Percentiles rank a stretch among this genome's conserved stretches.
These are phyloP conservation scores for Vidua chalybeata DNA, from an alignment of 2,113 vertebrate genomes.

Conservation along the genomic window DNA sequence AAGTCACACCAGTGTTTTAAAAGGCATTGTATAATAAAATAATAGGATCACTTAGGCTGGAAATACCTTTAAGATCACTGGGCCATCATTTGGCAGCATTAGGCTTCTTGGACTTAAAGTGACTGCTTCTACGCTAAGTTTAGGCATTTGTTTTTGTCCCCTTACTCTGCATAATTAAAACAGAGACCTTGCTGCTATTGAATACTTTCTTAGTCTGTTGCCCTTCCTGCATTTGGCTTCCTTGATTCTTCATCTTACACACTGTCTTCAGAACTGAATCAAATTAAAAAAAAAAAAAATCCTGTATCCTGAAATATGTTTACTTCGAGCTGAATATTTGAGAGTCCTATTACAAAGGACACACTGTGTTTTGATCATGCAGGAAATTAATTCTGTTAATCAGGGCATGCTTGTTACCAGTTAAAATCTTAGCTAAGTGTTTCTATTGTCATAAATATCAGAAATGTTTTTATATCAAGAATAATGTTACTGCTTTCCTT, in stretches of 20 bases:
- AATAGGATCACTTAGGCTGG: not conserved
- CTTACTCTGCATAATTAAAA: not conserved
- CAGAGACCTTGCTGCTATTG: not conserved
- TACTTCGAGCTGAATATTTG: not conserved
- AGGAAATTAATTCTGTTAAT: slow-evolving; percentile 47
- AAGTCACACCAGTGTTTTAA: not conserved
- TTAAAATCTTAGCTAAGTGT: slow-evolving; percentile 1
- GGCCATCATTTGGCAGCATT: not conserved
- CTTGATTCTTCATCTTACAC: not conserved
- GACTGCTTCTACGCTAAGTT: not conserved
- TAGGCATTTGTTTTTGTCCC: fast-evolving
- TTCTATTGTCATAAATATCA: slow-evolving; percentile 15
- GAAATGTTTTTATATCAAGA: slow-evolving; percentile 12
- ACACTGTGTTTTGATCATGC: not conserved
- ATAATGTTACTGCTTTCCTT: not conserved
- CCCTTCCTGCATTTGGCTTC: not conserved
- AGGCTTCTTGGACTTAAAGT: not conserved
- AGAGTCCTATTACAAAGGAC: slow-evolving; percentile 2
- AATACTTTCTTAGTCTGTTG: not conserved
- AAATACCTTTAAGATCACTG: not conserved
- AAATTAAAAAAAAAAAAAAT: not conserved
- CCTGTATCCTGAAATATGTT: not conserved
- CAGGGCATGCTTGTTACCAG: not conserved
- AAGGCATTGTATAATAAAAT: not conserved
- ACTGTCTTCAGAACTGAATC: not conserved